phyloP scores from a whole-genome alignment of 2,888 invertebrate genomes.

The Pteria penguin region DNA sequence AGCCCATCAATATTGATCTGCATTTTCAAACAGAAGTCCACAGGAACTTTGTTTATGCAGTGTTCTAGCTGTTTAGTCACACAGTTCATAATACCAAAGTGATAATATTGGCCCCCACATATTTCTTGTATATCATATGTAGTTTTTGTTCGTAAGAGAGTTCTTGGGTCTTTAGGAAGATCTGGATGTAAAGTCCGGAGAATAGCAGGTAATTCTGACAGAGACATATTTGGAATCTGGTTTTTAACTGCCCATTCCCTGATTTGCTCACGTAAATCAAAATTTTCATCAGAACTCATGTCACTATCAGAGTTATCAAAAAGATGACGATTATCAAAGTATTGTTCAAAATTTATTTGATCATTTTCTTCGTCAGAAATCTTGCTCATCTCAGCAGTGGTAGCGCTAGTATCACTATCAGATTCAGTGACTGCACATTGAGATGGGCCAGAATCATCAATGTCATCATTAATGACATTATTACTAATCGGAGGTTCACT shows the following conservation, averaged over 20 bases:
- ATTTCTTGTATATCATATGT: slow-evolving; percentile 9
- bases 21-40: neutral
- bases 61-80: neutral
- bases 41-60: neutral
- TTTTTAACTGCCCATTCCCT: slow-evolving; percentile 17
- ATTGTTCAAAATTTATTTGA: neutral
- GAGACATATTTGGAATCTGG: neutral
- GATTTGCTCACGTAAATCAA: neutral
- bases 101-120: slow-evolving; percentile 27
- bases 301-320: neutral
- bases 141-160: slow-evolving; percentile 6
- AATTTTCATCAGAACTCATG: neutral
- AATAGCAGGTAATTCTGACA: slow-evolving; percentile 2
- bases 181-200: neutral
- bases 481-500: too few species aligned
- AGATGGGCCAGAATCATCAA: too few species aligned
- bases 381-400: too few species aligned
- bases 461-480: too few species aligned
- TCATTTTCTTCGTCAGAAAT: neutral
- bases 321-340: neutral
- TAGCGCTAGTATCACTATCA: too few species aligned
- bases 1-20: slow-evolving; percentile 5
- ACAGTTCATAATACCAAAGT: too few species aligned
- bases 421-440: too few species aligned
- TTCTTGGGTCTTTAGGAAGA: slow-evolving; percentile 13